phyloP scores from a whole-genome alignment of 1,140 invertebrate species.

The Polypedilum vanderplanki region DNA sequence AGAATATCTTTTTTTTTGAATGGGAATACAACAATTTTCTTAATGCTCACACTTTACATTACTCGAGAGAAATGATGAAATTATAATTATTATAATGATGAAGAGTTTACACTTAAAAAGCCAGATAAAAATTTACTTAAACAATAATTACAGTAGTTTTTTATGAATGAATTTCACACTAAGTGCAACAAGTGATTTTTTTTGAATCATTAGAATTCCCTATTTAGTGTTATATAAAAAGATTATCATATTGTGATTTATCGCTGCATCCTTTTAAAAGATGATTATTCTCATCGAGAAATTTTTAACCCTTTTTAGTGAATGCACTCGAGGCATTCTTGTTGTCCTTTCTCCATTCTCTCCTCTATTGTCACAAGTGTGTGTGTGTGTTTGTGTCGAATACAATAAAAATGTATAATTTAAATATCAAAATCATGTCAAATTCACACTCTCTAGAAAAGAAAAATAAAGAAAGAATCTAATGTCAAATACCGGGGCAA shows the following conservation, averaged over 20 bases:
- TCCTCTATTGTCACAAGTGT: neutral
- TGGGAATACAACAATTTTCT: constrained; percentile 17
- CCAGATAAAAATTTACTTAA: neutral
- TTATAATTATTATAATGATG: neutral
- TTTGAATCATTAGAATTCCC: too few relatives aligned
- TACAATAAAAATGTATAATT: constrained; percentile 24
- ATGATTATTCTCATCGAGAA: neutral
- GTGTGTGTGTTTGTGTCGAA: neutral
- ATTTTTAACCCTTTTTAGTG: neutral
- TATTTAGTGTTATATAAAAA: too few relatives aligned
- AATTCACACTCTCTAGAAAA: constrained; percentile 20
- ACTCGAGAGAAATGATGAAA: neutral
- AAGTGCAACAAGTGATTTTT: too few relatives aligned
- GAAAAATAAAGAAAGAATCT: neutral
- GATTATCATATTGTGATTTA: too few relatives aligned
- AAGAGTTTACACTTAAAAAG: constrained; percentile 24
- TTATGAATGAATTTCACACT: neutral
- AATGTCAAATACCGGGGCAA: constrained; percentile 11
- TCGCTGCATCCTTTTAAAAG: too few relatives aligned
- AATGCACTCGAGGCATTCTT: neutral
- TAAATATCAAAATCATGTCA: constrained; percentile 29
- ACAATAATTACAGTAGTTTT: neutral
- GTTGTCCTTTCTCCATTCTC: neutral
- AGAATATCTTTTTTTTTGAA: neutral
- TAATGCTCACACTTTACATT: neutral